Conservation (phyloP, 2,888 invertebrate genomes). For the Lithophane ornitopus region DNA sequence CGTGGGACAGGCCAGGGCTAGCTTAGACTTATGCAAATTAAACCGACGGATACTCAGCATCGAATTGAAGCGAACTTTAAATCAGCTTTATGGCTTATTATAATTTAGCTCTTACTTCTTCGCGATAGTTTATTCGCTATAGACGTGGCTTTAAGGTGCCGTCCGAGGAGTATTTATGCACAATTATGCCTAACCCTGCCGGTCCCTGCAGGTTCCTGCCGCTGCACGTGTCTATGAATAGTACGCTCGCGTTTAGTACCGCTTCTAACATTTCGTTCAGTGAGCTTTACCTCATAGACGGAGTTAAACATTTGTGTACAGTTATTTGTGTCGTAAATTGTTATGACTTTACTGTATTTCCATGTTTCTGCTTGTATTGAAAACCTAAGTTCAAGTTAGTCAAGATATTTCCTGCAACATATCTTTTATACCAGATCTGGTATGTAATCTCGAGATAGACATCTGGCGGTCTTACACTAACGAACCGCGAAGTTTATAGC, state of each 20-base stretch:
- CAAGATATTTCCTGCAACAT: background rate
- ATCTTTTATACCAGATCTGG: background rate
- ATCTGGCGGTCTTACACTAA: conserved; percentile 39
- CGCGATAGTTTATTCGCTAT: conserved; percentile 34
- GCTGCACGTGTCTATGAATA: conserved; percentile 48
- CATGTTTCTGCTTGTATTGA: conserved; percentile 15
- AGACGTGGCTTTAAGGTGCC: background rate
- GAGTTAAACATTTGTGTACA: conserved; percentile 35
- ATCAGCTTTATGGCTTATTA: conserved; percentile 67
- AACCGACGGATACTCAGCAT: conserved; percentile 63
- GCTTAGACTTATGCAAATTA: conserved; percentile 75
- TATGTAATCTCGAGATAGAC: conserved; percentile 24
- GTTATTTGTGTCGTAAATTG: conserved; percentile 44
- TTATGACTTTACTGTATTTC: conserved; percentile 49
- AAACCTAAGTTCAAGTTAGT: background rate
- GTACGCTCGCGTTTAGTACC: conserved; percentile 39
- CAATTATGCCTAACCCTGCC: conserved; percentile 35
- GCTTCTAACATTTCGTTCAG: conserved; percentile 25
- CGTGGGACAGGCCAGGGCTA: conserved; percentile 53
- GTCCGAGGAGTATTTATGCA: conserved; percentile 51
- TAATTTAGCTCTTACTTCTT: conserved; percentile 50
- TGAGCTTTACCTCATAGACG: conserved; percentile 20
- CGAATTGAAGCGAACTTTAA: conserved; percentile 64
- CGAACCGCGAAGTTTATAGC: conserved; percentile 56
- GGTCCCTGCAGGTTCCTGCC: background rate